Base-by-base conservation (phyloP, 2,888 invertebrate genomes). In the Malthinus flaveolus region DNA sequence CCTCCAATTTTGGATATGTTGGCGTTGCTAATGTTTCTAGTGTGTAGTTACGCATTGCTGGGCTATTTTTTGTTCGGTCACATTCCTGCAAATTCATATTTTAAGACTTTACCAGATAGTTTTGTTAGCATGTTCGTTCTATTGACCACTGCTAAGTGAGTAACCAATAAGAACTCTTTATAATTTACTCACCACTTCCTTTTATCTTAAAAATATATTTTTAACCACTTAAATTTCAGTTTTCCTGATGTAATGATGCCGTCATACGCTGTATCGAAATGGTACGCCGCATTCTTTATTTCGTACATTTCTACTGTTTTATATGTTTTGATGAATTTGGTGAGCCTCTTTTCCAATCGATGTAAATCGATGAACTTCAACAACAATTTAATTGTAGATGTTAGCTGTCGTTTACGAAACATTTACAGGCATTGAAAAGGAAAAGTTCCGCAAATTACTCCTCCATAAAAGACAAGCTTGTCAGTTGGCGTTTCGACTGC, bases 241-340 rank as follows among this genome's bases (percentile, higher is more conserved):
- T 94, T 89, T 79, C 94, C 94, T 2, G 94, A 94, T 77, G 92
- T 95, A 12, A 94, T 94, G 94, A 93, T 94, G 93, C 92, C 91
- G 4, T 88, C 93, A 0, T 94, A 93, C 75, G 87, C 89, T 15
- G 83, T 84, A 69, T 89, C 87, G 34, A 88, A 88, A 74, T 91
- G 89, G 88, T 89, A 89, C 71, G 89, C 90, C n/a, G 79, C 91
- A 56, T 94, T 93, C 80, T 94, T 94, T 79, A 88, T 94, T 60
- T 85, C 89, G 5, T 95, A 93, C 78, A 87, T 95, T 65, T 88
- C 89, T 64, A 89, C 91, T 33, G 92, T 91, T 64, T 82, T 93
- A 8, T 93, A 93, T 75, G 89, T 93, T 44, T 84, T 93, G 64
- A 93, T 93, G 93, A 94, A 93, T 79, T 83, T 94, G 84, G 90